Percentiles rank a stretch among this genome's conserved stretches.
phyloP scores from a whole-genome alignment of 2,888 invertebrate species.

The Epirrhoe alternata region DNA sequence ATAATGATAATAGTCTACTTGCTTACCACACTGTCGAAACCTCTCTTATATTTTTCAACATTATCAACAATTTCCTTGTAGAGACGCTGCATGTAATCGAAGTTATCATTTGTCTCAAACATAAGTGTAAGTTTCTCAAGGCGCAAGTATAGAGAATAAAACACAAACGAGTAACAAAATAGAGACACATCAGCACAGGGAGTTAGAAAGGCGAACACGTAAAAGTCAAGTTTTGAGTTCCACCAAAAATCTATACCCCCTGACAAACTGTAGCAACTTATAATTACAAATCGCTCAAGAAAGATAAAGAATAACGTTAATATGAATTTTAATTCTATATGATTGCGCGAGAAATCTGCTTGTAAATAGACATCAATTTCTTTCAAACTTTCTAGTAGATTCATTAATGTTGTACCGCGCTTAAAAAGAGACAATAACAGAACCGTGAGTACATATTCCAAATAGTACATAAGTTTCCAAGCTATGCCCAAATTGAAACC shows the following conservation, averaged over 20 bases:
- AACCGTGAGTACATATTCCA: neutral
- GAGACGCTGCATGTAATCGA: neutral
- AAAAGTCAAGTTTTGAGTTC: neutral
- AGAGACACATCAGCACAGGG: neutral
- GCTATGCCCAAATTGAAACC: neutral
- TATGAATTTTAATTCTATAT: neutral
- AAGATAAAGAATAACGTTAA: neutral
- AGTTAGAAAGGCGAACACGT: neutral
- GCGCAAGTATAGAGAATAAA: constrained; percentile 8
- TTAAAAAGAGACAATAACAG: neutral
- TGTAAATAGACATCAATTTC: neutral
- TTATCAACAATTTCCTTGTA: constrained; percentile 23
- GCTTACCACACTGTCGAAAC: constrained; percentile 19
- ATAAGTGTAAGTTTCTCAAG: neutral
- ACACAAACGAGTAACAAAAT: neutral
- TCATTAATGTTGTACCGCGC: neutral
- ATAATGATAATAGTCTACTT: too few species aligned
- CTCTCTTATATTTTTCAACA: constrained; percentile 14
- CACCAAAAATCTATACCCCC: neutral
- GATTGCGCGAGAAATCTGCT: neutral
- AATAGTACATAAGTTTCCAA: neutral
- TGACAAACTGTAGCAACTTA: too few species aligned
- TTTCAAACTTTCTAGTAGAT: neutral
- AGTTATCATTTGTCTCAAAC: neutral
- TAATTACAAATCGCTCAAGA: neutral